These are phyloP conservation scores for Pygocentrus nattereri DNA, from an alignment of 2,797 vertebrate species.

Conservation along the genomic window DNA sequence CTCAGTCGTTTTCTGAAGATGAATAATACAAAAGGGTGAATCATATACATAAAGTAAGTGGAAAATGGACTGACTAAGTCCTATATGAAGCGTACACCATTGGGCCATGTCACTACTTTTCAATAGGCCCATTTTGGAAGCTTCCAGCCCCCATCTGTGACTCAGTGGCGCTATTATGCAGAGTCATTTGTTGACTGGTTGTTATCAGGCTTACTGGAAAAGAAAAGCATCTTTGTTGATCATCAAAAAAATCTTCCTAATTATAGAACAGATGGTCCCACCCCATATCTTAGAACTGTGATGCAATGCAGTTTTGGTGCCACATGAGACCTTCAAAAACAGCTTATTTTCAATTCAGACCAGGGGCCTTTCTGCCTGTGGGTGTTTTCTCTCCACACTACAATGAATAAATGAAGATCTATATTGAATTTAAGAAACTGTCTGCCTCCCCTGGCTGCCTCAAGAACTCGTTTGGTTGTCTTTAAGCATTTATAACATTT, in stretches of 20 bases:
- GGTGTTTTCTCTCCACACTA: constrained; percentile 23
- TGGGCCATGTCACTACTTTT: constrained; percentile 22
- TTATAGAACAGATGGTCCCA: constrained; percentile 27
- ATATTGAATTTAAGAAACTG: constrained; percentile 4
- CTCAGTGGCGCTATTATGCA: constrained; percentile 53
- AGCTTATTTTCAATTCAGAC: constrained; percentile 36
- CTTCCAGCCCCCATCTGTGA: constrained; percentile 43
- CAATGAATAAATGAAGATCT: constrained; percentile 25
- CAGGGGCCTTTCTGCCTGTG: constrained; percentile 5
- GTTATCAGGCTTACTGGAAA: constrained; percentile 37
- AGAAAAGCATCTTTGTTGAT: constrained; percentile 60
- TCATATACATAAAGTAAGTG: constrained; percentile 37
- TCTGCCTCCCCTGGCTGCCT: not conserved
- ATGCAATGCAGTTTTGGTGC: constrained; percentile 41
- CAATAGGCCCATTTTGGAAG: constrained; percentile 50
- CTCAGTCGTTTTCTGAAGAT: constrained; percentile 14
- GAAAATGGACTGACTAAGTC: constrained; percentile 44
- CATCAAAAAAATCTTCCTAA: constrained; percentile 38
- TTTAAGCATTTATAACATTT: constrained; percentile 53
- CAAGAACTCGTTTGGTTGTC: not conserved
- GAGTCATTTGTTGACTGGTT: constrained; percentile 56
- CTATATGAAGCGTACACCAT: constrained; percentile 28
- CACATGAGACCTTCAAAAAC: constrained; percentile 38
- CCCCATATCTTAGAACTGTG: constrained; percentile 21
- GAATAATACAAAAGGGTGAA: constrained; percentile 40